Evolutionary conservation across 2,888 invertebrate genomes (phyloP), one percentile per base, ranked within the genome.

Genomic region (Limnephilus auricula): DNA sequence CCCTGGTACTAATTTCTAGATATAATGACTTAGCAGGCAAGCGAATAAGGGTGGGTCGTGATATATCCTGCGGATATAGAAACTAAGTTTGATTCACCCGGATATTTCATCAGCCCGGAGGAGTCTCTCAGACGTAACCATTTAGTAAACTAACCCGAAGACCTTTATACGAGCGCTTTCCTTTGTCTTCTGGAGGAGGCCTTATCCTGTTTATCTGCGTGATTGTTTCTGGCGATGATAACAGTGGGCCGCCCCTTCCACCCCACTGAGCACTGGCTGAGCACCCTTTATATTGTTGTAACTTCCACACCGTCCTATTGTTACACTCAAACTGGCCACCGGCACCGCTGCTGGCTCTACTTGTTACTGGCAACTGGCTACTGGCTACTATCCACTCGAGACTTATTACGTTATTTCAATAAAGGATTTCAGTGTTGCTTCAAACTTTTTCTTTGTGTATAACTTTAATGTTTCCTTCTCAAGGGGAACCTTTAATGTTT

Each of bases 221-320:
- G 87, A 87, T 87, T 87, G 87, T 87, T 87, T 87, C 87, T 87
- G 87, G 87, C 65, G 87, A 65, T 87, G 87, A 87, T 87, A 87
- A 87, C 87, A 87, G 31, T 65, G 30, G 78, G 32, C 31, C 15
- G 30, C 86, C 87, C 87, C 87, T 87, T 87, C 25, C 87, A 78
- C 32, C 34, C 30, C 65, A 87, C 78, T 50, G 86, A 50, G 30
- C 45, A 30, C 5, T n/a, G n/a, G 12, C 65, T 85, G 85, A 37
- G 40, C 30, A 45, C 85, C 85, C 85, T 85, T 85, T 40, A 40
- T 85, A 85, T 34, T 83, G 84, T 84, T 84, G 34, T 37, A 84
- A 84, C 18, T 84, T 37, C n/a, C 18, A 37, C 37, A n/a, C 37
- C n/a, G 34, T 84, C 84, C 84, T n/a, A 34, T 84, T 84, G 84